Evolutionary conservation across 2,797 vertebrate genomes (phyloP), one percentile per base, ranked within the genome.

Genomic region (Delichon dasypus): DNA sequence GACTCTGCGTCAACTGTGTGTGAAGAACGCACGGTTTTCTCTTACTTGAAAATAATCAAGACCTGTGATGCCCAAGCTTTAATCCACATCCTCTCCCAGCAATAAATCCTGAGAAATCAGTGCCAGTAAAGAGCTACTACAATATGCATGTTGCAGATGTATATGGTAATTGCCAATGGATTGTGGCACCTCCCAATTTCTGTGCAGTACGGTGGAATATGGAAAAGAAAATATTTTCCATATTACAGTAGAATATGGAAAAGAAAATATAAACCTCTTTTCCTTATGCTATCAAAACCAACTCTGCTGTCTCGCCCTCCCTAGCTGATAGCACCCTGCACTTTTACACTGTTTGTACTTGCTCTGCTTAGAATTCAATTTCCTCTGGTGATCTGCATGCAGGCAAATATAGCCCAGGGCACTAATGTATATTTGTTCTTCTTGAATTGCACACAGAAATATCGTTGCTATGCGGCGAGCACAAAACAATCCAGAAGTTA

Each of bases 401-500:
- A 80, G 82, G 79, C 76, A 90, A 96, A 91, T 96, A 97, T 80
- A 95, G 96, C 96, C 96, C 92, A 67, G 70, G 94, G 94, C 92
- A 86, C 70, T 92, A 96, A 88, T 89, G 95, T 94, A 93, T 90
- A 97, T 95, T 93, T 93, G 85, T 78, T 94, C 97, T 97, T 96
- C 97, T 96, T 94, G 94, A 97, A 96, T 74, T 58, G 94, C 96
- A 89, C 68, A 90, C 77, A 97, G 95, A 96, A 97, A 97, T 96
- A 97, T 93, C 95, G 97, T 97, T 98, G 96, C 98, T 97, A 95
- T 74, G 97, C 53, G 36, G 95, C 76, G 2, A 89, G 82, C 86
- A 89, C 94, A 96, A 96, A 97, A 97, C 93, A 97, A 97, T 95
- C 96, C 97, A 95, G 93, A 77, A 98, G 97, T 97, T 97, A 98